phyloP scores from a whole-genome alignment of 2,797 vertebrate genomes.

The Loriculus beryllinus region DNA sequence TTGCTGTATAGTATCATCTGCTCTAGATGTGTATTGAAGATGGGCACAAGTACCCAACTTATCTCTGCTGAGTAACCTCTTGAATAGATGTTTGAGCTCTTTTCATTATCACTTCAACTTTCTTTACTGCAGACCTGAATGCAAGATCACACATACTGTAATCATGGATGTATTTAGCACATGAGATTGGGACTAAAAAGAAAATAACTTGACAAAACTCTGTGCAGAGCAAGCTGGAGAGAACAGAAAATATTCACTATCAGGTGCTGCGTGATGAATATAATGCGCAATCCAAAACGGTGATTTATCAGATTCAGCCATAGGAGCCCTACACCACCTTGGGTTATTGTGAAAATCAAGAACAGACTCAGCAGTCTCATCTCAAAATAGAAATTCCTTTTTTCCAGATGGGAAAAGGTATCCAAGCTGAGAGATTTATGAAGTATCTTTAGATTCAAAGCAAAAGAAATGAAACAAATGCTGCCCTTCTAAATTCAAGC shows the following conservation, averaged over 20 bases:
- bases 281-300: not conserved
- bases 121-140: not conserved
- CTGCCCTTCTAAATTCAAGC: not conserved
- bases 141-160: not conserved
- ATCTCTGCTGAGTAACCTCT: not conserved
- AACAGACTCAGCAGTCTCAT: not conserved
- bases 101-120: not conserved
- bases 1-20: not conserved
- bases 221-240: not conserved
- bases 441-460: not conserved
- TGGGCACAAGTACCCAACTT: not conserved
- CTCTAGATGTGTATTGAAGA: not conserved
- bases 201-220: not conserved
- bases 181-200: not conserved
- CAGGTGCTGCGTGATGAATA: not conserved
- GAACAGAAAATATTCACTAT: not conserved
- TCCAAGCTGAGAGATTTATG: not conserved
- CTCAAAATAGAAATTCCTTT: not conserved
- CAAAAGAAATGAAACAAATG: not conserved
- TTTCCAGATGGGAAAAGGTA: not conserved
- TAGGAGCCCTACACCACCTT: not conserved
- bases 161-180: not conserved
- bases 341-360: not conserved
- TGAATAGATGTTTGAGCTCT: not conserved
- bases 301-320: not conserved